Evolutionary conservation across 2,797 vertebrate genomes (phyloP).

Genomic region (Parotocinclus haroldoi): DNA sequence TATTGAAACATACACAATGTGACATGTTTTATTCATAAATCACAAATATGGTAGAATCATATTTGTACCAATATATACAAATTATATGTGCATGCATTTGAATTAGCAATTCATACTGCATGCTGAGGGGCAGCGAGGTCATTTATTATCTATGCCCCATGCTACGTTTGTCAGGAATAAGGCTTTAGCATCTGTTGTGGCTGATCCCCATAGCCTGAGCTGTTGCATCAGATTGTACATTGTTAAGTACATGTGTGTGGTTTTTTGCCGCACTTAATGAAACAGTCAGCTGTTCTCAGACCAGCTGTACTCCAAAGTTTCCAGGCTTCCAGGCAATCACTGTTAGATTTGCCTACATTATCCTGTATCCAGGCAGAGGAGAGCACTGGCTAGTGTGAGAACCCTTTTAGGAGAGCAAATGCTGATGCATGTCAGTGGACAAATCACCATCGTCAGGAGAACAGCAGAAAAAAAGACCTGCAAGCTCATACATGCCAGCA

Average conservation of each 20-base stretch:
- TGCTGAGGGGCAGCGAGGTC: constrained; percentile 13
- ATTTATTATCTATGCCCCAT: constrained; percentile 1
- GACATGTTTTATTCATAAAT: no score
- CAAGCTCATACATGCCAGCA: constrained; percentile 33
- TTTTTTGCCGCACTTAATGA: constrained; percentile 14
- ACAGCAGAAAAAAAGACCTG: constrained; percentile 7
- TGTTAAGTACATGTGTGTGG: constrained; percentile 26
- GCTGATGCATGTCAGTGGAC: constrained; percentile 42
- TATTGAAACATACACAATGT: no score
- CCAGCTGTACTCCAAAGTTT: constrained; percentile 34
- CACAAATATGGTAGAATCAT: no score
- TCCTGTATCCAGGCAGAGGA: constrained; percentile 49
- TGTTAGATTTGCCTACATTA: constrained; percentile 32
- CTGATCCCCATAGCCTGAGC: constrained; percentile 20
- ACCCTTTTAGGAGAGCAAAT: constrained; percentile 26
- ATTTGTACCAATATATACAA: no score
- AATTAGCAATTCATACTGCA: no score
- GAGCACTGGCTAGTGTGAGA: constrained; percentile 27
- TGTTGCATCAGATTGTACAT: constrained; percentile 36
- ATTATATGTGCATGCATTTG: no score
- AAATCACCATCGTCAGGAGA: constrained; percentile 40
- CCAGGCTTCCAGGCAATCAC: constrained; percentile 31
- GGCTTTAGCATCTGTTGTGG: constrained; percentile 34
- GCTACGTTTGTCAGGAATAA: constrained; percentile 33
- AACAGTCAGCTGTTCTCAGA: constrained; percentile 29